These are phyloP conservation scores for Redunca redunca DNA, from an alignment of 2,113 vertebrate species.

Conservation along the genomic window DNA sequence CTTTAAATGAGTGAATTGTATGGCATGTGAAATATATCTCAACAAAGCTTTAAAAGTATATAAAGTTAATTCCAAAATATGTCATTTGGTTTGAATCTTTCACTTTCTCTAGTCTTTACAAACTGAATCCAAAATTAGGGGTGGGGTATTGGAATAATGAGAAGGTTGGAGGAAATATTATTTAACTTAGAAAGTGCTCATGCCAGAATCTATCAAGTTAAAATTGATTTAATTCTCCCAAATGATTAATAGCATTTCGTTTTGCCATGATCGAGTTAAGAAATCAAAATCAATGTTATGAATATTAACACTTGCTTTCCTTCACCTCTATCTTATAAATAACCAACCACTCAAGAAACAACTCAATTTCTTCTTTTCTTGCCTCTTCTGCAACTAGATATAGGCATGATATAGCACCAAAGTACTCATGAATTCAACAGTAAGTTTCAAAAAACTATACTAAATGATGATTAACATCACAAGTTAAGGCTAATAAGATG, in stretches of 20 bases:
- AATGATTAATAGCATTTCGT: not conserved
- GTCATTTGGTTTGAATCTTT: not conserved
- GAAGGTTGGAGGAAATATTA: not conserved
- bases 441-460: not conserved
- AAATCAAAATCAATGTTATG: slow-evolving; percentile 12
- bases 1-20: not conserved
- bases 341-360: not conserved
- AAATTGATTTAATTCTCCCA: not conserved
- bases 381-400: not conserved
- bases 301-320: not conserved
- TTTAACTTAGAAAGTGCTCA: not conserved
- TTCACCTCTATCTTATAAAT: not conserved
- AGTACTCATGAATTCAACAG: not conserved
- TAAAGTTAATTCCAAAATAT: not conserved
- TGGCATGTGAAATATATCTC: not conserved
- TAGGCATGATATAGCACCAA: not conserved
- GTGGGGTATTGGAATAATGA: not conserved
- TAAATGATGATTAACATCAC: not conserved
- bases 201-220: not conserved
- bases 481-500: not conserved
- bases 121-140: not conserved
- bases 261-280: not conserved
- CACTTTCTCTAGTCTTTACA: not conserved
- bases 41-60: not conserved
- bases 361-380: slow-evolving; percentile 7